phyloP scores from a whole-genome alignment of 1,140 invertebrate genomes.

The Hestina assimilis region DNA sequence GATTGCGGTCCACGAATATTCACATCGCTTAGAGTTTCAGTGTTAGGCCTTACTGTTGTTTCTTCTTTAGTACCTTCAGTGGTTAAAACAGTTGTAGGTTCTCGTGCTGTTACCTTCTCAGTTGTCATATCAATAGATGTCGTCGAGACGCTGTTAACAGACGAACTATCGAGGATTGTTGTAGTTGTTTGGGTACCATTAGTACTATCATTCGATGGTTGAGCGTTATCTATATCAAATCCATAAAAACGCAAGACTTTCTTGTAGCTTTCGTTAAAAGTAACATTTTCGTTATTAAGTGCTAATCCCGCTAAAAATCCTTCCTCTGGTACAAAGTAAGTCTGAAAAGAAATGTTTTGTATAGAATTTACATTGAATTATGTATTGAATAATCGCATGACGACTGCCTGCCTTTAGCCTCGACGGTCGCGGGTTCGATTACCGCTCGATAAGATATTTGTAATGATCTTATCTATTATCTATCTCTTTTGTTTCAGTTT shows the following conservation, averaged over 20 bases:
- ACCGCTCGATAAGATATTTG: no score
- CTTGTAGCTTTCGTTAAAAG: constrained; percentile 83
- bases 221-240: constrained; percentile 81
- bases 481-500: no score
- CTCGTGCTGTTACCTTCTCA: constrained; percentile 31
- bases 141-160: constrained; percentile 13
- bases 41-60: constrained; percentile 50
- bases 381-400: no score
- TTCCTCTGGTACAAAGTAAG: constrained; percentile 88
- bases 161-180: constrained; percentile 1
- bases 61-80: constrained; percentile 41
- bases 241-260: constrained; percentile 87
- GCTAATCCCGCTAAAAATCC: constrained; percentile 88
- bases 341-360: constrained; percentile 78
- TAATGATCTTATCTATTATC: no score
- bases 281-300: constrained; percentile 86
- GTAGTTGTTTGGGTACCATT: constrained; percentile 17
- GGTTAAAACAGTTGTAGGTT: constrained; percentile 15
- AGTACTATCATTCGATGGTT: constrained; percentile 33
- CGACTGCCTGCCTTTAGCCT: no score
- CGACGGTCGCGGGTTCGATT: no score
- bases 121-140: constrained; percentile 19
- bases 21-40: constrained; percentile 39
- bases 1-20: constrained; percentile 38
- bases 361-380: neutral